Percentiles rank a stretch among this genome's conserved stretches.
These are phyloP conservation scores for Cataglyphis albicans DNA, from an alignment of 2,888 invertebrate genomes.

Conservation along the genomic window DNA sequence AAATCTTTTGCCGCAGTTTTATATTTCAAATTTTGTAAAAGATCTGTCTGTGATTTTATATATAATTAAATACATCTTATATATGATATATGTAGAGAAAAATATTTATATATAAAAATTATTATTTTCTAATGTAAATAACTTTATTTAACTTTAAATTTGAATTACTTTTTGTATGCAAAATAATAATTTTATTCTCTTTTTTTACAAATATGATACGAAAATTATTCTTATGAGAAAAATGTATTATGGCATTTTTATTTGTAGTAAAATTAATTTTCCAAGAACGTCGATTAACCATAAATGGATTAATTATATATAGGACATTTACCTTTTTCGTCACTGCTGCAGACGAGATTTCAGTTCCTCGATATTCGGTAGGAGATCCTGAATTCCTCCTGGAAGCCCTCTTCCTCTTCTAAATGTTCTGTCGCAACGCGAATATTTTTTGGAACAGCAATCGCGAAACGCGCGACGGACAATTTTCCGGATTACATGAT, in stretches of 20 bases:
- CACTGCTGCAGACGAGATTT: neutral
- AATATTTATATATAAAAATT: neutral
- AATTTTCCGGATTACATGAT: neutral
- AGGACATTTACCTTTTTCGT: neutral
- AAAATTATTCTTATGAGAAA: neutral
- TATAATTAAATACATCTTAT: neutral
- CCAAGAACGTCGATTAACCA: neutral
- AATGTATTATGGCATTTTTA: neutral
- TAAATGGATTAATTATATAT: neutral
- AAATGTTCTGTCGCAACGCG: neutral
- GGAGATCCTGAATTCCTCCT: neutral
- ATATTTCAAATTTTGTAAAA: slow-evolving; percentile 11
- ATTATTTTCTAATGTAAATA: neutral
- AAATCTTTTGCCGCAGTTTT: neutral
- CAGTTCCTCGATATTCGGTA: neutral
- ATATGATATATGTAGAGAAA: neutral
- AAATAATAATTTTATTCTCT: neutral
- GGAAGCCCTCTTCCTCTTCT: neutral
- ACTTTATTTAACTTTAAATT: neutral
- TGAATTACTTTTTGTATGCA: neutral
- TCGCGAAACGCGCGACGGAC: neutral
- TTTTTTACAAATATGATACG: neutral
- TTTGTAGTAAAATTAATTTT: neutral
- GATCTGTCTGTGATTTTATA: neutral
- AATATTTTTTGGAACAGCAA: neutral